These are phyloP conservation scores for Eurystomus gularis DNA, from an alignment of 2,113 vertebrate species.

Conservation along the genomic window DNA sequence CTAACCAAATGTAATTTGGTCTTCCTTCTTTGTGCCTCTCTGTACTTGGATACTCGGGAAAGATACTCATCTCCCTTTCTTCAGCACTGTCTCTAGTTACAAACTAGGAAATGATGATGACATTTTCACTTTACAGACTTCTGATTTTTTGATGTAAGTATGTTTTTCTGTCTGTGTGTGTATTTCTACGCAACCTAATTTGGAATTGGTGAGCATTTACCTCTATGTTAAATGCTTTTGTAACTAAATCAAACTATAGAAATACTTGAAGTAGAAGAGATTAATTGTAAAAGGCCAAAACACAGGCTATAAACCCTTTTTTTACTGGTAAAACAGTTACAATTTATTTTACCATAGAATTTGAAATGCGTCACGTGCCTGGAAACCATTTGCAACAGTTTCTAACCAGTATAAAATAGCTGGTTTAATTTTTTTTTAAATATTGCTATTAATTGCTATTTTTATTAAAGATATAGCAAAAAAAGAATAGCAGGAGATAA, in stretches of 20 bases:
- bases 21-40: background rate
- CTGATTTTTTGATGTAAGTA: background rate
- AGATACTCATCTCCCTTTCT: background rate
- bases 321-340: too few relatives aligned
- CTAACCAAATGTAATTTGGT: background rate
- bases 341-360: background rate
- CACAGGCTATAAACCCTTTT: background rate
- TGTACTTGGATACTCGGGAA: background rate
- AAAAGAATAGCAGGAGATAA: background rate
- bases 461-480: background rate
- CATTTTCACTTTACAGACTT: background rate
- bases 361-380: background rate
- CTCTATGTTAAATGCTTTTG: accelerated
- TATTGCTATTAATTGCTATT: background rate
- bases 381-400: background rate
- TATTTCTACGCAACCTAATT: background rate
- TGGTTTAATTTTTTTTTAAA: background rate
- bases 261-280: background rate
- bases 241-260: background rate
- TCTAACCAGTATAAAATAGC: background rate
- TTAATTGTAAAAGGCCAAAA: background rate
- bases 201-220: background rate
- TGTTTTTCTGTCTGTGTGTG: background rate
- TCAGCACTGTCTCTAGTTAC: background rate
- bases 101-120: background rate